phyloP scores from a whole-genome alignment of 2,888 invertebrate genomes.

The Myopa testacea region DNA sequence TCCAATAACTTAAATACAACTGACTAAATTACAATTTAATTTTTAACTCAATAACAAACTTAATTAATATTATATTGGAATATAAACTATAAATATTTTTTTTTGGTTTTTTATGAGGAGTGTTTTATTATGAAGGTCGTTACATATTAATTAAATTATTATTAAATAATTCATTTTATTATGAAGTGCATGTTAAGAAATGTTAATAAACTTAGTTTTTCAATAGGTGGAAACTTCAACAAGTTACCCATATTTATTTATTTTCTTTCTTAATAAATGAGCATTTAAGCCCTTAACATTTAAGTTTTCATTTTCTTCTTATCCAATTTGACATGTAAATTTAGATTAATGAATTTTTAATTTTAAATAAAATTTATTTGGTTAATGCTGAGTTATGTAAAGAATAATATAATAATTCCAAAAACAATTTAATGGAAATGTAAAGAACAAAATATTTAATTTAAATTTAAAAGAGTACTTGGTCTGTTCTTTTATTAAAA shows the following conservation, averaged over 20 bases:
- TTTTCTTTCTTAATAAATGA: background rate
- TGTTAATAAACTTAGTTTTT: too few species aligned
- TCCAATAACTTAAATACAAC: background rate
- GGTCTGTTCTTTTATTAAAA: background rate
- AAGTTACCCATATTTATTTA: too few species aligned
- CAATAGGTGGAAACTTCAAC: too few species aligned
- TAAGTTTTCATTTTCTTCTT: background rate
- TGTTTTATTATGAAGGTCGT: too few species aligned
- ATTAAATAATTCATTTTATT: too few species aligned
- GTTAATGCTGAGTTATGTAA: background rate
- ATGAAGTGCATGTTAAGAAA: too few species aligned
- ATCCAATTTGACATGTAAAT: background rate
- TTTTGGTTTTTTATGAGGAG: too few species aligned
- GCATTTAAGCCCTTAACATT: background rate
- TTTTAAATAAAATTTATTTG: background rate
- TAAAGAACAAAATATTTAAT: too few species aligned
- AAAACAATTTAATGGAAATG: background rate
- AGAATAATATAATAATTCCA: background rate
- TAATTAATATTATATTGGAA: too few species aligned
- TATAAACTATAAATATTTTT: too few species aligned
- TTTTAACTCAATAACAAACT: too few species aligned
- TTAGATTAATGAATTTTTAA: background rate
- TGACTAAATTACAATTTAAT: background rate
- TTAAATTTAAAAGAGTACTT: background rate
- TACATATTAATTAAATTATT: too few species aligned